Evolutionary conservation across 2,888 invertebrate genomes (phyloP).

Genomic region (Pterostichus madidus): DNA sequence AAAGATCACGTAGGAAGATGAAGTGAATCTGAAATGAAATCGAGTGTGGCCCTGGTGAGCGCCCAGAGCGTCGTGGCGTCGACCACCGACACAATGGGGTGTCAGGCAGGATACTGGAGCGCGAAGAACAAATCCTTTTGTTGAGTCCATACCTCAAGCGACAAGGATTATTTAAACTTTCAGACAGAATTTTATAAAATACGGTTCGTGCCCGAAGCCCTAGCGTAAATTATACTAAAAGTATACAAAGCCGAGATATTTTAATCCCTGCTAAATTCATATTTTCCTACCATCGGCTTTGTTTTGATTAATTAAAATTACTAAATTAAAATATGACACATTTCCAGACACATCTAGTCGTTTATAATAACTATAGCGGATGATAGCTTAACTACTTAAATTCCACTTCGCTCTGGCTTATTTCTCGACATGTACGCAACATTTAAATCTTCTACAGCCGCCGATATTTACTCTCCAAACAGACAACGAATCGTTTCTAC

Average conservation of each 20-base stretch:
- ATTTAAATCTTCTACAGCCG: too few relatives aligned
- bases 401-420: too few relatives aligned
- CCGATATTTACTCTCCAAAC: too few relatives aligned
- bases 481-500: too few relatives aligned
- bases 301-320: slow-evolving; percentile 49
- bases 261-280: slow-evolving; percentile 40
- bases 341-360: not conserved
- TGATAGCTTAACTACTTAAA: too few relatives aligned
- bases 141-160: slow-evolving; percentile 13
- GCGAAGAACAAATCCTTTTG: slow-evolving; percentile 37
- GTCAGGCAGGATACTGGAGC: not conserved
- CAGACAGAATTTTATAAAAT: slow-evolving; percentile 29
- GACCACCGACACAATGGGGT: slow-evolving; percentile 16
- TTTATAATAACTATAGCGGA: not conserved
- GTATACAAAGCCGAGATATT: slow-evolving; percentile 37
- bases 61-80: not conserved
- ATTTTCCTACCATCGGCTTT: slow-evolving; percentile 7
- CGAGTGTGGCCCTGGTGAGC: too few relatives aligned
- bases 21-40: too few relatives aligned
- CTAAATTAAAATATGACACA: slow-evolving; percentile 32
- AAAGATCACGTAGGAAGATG: too few relatives aligned
- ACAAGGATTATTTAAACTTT: slow-evolving; percentile 13
- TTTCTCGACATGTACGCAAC: too few relatives aligned
- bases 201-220: slow-evolving; percentile 18
- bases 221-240: slow-evolving; percentile 37